Base-by-base conservation (phyloP, 1,140 invertebrate species). In the Gonioctena quinquepunctata region DNA sequence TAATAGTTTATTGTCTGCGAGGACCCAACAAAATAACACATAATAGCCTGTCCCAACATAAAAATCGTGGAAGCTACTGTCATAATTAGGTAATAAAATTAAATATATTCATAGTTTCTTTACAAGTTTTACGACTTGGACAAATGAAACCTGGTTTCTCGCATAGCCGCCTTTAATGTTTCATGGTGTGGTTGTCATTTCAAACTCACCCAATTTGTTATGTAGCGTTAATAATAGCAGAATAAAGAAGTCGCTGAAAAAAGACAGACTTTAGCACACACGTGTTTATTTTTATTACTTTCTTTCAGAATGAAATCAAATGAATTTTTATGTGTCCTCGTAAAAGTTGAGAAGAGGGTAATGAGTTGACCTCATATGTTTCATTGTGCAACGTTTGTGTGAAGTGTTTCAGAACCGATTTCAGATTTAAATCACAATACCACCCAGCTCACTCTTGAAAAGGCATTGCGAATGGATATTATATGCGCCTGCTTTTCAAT, bases 101-200 rank as follows among this genome's bases (percentile, higher is more conserved):
- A 66, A 66, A 66, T 66, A 66, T 66, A 66, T 66, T 66, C 63
- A 66, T 66, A 66, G 63, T 66, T 66, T 28, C 48, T 66, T 66
- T 66, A 66, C 3, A 48, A 54, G 22, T 52, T 66, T 66, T 66
- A 66, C 23, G 63, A 54, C 49, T 54, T 16, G 48, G 21, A 66
- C 63, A 66, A 66, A 66, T 66, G 63, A 66, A 66, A 66, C 13
- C 63, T 54, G 63, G 63, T 52, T 64, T 66, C 48, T 52, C 25
- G 18, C 48, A 11, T 26, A 66, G 63, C 48, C 63, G 63, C 25
- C 50, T 66, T 66, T 54, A 66, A 54, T 27, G 63, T 66, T 54
- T 22, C 18, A 18, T 28, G 28, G 13, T 19, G 18, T 33, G 28
- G 28, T 23, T 28, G 33, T 27, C 59, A 18, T 42, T 64, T 26